Evolutionary conservation across 1,140 invertebrate genomes (phyloP), one percentile per base, ranked within the genome.

Genomic region (Brachystomella parvula): DNA sequence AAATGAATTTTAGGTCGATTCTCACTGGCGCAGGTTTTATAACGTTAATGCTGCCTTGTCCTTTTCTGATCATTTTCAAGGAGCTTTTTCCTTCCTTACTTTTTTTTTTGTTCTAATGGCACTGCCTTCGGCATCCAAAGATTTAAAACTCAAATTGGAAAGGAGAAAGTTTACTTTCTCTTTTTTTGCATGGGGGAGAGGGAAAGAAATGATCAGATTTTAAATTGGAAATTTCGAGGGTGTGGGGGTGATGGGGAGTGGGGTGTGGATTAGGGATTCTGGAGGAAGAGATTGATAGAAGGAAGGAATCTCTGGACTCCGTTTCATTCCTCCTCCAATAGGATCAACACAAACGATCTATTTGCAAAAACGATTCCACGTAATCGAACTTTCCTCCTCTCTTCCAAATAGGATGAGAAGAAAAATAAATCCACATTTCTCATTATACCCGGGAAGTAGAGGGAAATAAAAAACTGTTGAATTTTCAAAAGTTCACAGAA

Each of bases 261-360:
- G 29, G 19, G 32, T 17, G 6, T 15, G 32, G 58, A 31, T 60
- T 60, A 60, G 17, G 32, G 58, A 31, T 29, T n/a, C 17, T 31
- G 12, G 61, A 32, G 32, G 47, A 57, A 31, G 47, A 64, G 49
- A 56, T 64, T 53, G 29, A 30, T 63, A 29, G 47, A 63, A 47
- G 44, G 61, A 29, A 53, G 44, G 35, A 44, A n/a, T 61, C 31
- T 31, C 61, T 63, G 44, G 49, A 26, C 61, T 49, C 30, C 35
- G 24, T 21, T 58, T 63, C 35, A 70, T 70, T 67, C 69, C 65
- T 67, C 62, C 64, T 70, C 63, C 64, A 26, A 15, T 57, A 70
- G 67, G 69, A 70, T 70, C 67, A 67, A 70, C 65, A 70, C 69
- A 70, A 70, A 70, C 69, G 69, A 67, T 70, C 69, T 67, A 67